Evolutionary conservation across 2,888 invertebrate species (phyloP).

Genomic region (Spatulosminthurus flaviceps): DNA sequence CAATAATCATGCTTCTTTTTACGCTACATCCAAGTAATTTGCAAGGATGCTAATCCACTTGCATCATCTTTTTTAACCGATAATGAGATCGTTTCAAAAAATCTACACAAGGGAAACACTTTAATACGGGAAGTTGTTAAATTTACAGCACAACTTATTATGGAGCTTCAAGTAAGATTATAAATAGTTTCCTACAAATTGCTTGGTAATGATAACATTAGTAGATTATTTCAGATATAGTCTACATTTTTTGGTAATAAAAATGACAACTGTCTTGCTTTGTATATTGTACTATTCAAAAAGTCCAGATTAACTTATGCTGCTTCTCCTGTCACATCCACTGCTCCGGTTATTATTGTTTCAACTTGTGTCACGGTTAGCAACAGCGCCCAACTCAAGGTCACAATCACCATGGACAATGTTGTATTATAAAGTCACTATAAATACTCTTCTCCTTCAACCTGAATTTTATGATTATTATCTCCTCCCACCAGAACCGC

Average conservation of each 20-base stretch:
- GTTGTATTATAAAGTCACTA: slow-evolving; percentile 6
- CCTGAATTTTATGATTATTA: slow-evolving; percentile 4
- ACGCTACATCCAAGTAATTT: no score
- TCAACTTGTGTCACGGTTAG: background rate
- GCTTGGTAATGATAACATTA: background rate
- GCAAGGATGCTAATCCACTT: no score
- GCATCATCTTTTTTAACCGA: no score
- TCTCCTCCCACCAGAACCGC: slow-evolving; percentile 48
- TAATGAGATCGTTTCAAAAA: no score
- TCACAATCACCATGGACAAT: slow-evolving; percentile 12
- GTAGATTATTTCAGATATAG: background rate
- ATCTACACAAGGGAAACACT: no score
- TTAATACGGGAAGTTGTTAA: no score
- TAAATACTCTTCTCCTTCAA: background rate
- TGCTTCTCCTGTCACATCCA: background rate
- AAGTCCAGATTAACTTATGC: slow-evolving; percentile 22
- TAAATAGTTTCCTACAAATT: background rate
- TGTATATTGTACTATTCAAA: slow-evolving; percentile 29
- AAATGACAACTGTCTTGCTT: slow-evolving; percentile 20
- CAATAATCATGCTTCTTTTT: no score
- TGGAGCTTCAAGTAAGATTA: background rate
- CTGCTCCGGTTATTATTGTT: background rate
- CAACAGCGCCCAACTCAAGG: background rate
- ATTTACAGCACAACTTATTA: no score
- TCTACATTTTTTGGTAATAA: slow-evolving; percentile 24